A percentile compares a stretch with the other conserved stretches of the same genome.
Evolutionary conservation across 2,113 vertebrate genomes (phyloP).

Genomic region (Psophia crepitans): DNA sequence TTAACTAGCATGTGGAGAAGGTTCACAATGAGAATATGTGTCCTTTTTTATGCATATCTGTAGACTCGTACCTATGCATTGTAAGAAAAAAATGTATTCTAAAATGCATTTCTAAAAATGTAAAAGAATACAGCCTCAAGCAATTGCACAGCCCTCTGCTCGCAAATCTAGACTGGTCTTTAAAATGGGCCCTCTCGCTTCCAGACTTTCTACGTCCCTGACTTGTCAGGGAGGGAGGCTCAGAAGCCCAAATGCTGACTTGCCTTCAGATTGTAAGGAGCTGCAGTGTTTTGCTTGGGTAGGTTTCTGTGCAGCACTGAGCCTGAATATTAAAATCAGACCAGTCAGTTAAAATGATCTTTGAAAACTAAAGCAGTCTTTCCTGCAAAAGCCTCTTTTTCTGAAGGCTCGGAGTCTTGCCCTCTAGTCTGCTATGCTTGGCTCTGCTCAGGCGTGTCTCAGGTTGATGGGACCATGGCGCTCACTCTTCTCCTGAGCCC

Average conservation of each 20-base stretch:
- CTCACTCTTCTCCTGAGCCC: neutral
- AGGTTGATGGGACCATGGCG: neutral
- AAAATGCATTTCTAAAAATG: constrained; percentile 17
- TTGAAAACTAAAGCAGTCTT: neutral
- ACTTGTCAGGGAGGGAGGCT: neutral
- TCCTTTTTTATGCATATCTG: neutral
- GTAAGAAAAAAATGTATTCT: neutral
- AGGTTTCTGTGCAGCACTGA: neutral
- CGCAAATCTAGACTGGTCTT: neutral
- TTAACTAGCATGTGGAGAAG: neutral
- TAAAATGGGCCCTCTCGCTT: neutral
- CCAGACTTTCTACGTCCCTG: neutral
- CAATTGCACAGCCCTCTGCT: neutral
- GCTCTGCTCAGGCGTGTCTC: neutral
- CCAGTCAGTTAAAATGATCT: neutral
- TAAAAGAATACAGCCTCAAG: constrained; percentile 27
- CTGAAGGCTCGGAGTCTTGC: neutral
- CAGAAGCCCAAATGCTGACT: neutral
- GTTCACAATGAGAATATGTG: neutral
- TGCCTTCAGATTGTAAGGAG: neutral
- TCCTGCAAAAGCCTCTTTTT: neutral
- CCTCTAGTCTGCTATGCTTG: neutral
- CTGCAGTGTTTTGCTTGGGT: neutral
- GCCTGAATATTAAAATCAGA: neutral
- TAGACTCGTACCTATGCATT: neutral